Evolutionary conservation across 2,888 invertebrate species (phyloP), one percentile per base, ranked within the genome.

Genomic region (Nemurella pictetii): DNA sequence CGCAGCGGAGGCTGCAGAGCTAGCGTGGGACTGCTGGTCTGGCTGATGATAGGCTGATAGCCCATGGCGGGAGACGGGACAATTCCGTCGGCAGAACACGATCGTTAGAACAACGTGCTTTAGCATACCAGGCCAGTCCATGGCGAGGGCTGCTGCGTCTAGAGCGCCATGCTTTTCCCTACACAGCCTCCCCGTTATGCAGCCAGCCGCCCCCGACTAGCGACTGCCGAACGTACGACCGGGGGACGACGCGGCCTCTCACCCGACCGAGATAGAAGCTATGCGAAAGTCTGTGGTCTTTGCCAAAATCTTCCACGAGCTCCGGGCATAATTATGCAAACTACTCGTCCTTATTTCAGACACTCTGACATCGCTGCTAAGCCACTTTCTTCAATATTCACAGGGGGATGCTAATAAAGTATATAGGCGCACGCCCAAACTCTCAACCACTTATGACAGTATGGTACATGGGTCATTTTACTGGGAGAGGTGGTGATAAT

Each of bases 321-420:
- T 78, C 30, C 78, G 20, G 26, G 78, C 28, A 29, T 78, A 78
- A 78, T 78, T 78, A 78, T 78, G 78, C 30, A 30, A 78, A 78
- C 78, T 78, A 30, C 78, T 78, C 78, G n/a, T 30, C 78, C 78
- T 78, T 78, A 30, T 78, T 78, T 28, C 28, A 28, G 26, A 75
- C 75, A 75, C 28, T 75, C 28, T 28, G 75, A 75, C 75, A n/a
- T 75, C 7, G 20, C n/a, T 75, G 26, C 75, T 75, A 27, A 75
- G 75, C 75, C 28, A 75, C 75, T 75, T 75, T 75, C 75, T 75
- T 75, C 75, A 9, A 27, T 27, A 75, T 75, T 75, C 75, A 28
- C 75, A 20, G 75, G 75, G 75, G 75, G 20, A 55, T 55, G 12
- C 55, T 55, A 55, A 55, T 55, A 55, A 55, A 55, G 55, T 55